Conservation (phyloP, 2,113 vertebrate genomes). For the Bettongia penicillata region DNA sequence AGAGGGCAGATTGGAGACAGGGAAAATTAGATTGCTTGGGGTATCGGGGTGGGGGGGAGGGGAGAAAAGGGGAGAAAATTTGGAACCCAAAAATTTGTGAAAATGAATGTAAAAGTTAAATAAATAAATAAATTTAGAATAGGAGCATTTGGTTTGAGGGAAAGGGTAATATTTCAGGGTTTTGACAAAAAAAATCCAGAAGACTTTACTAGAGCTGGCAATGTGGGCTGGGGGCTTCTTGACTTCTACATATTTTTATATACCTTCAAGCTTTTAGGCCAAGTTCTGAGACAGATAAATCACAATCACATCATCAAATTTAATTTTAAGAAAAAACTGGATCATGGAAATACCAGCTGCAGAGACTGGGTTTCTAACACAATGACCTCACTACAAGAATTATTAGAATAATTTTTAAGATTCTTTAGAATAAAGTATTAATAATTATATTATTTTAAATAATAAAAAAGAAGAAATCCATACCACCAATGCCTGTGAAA, state of each 20-base stretch:
- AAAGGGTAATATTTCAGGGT: not conserved
- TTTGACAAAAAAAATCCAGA: not conserved
- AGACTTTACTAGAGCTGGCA: not conserved
- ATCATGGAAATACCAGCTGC: not conserved
- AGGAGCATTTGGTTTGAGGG: not conserved
- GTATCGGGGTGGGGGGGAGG: too few relatives aligned
- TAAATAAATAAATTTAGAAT: too few relatives aligned
- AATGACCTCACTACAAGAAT: not conserved
- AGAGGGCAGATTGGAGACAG: too few relatives aligned
- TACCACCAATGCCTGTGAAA: not conserved
- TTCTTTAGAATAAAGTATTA: not conserved
- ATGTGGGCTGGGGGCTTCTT: not conserved
- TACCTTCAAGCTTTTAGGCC: not conserved
- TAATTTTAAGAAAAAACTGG: not conserved
- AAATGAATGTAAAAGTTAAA: too few relatives aligned
- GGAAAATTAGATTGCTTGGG: too few relatives aligned
- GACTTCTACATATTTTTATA: not conserved
- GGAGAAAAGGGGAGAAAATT: too few relatives aligned
- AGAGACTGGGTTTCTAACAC: not conserved
- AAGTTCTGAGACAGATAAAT: not conserved
- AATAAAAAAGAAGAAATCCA: not conserved
- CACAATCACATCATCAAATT: not conserved
- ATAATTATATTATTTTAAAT: not conserved
- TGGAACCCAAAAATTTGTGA: too few relatives aligned
- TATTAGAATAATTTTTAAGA: not conserved